phyloP scores from a whole-genome alignment of 2,888 invertebrate species.

The Anthophora plumipes region DNA sequence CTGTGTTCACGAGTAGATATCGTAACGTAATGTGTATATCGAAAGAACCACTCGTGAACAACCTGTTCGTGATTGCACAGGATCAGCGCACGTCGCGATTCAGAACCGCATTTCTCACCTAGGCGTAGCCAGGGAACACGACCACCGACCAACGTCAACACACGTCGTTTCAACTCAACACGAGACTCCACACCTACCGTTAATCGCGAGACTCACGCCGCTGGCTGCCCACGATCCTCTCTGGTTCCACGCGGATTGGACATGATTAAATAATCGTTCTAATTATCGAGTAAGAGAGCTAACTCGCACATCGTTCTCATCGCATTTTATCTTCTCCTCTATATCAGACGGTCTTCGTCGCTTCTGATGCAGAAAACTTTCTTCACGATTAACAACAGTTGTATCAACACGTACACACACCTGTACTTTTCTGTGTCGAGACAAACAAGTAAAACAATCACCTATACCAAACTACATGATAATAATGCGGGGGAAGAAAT shows the following conservation, averaged over 20 bases:
- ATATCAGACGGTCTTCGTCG: slow-evolving; percentile 16
- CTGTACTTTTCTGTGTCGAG: slow-evolving; percentile 18
- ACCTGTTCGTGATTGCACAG: slow-evolving; percentile 66
- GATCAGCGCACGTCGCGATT: slow-evolving; percentile 58
- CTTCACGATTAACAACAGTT: neutral
- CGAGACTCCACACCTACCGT: slow-evolving; percentile 56
- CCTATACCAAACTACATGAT: slow-evolving; percentile 54
- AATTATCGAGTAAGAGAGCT: slow-evolving; percentile 66
- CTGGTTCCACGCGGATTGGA: slow-evolving; percentile 72
- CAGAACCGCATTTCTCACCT: slow-evolving; percentile 67
- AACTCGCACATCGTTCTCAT: slow-evolving; percentile 57
- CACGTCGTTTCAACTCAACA: slow-evolving; percentile 25
- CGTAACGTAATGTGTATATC: slow-evolving; percentile 30
- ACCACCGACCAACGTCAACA: slow-evolving; percentile 45
- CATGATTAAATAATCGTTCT: slow-evolving; percentile 79
- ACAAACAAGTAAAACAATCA: slow-evolving; percentile 13
- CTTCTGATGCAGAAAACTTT: slow-evolving; percentile 7
- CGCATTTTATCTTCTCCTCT: slow-evolving; percentile 27
- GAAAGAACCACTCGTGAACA: slow-evolving; percentile 51
- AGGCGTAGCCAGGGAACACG: slow-evolving; percentile 69
- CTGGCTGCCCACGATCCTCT: slow-evolving; percentile 60
- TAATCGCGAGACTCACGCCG: slow-evolving; percentile 61
- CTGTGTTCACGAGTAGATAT: slow-evolving; percentile 16
- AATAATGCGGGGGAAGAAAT: slow-evolving; percentile 63
- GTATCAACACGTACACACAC: slow-evolving; percentile 23